Evolutionary conservation across 2,888 invertebrate species (phyloP).

Genomic region (Lutraria lutraria): DNA sequence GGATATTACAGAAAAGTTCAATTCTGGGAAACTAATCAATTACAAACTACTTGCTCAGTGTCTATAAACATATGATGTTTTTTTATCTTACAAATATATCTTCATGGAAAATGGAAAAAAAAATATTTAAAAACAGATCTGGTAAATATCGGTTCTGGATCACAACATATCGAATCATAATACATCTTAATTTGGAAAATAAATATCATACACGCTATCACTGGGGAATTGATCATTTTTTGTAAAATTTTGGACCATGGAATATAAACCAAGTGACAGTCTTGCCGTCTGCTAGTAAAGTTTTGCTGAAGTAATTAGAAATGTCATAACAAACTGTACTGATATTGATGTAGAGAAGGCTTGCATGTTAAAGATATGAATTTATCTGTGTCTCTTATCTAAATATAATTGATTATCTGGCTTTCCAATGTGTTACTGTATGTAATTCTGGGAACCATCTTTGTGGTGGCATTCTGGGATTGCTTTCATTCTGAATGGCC

Average conservation of each 20-base stretch:
- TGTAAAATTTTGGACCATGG: background rate
- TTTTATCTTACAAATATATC: background rate
- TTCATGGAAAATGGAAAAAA: background rate
- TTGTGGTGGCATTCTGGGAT: constrained; percentile 5
- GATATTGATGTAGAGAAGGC: constrained; percentile 4
- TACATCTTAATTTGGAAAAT: background rate
- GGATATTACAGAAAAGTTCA: no score
- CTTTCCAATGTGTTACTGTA: background rate
- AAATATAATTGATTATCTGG: constrained; percentile 16
- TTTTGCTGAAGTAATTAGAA: constrained; percentile 23
- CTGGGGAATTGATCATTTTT: background rate
- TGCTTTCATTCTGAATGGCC: background rate
- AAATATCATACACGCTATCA: background rate
- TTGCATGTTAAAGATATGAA: constrained; percentile 16
- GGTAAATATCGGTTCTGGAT: background rate
- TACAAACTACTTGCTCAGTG: no score
- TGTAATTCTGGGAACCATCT: constrained; percentile 11
- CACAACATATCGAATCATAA: background rate
- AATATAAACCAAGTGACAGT: constrained; percentile 7
- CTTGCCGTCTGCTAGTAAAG: constrained; percentile 18
- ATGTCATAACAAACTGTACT: constrained; percentile 4
- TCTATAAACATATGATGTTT: no score
- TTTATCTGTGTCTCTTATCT: constrained; percentile 6
- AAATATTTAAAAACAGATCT: background rate
- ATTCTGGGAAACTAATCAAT: no score